Evolutionary conservation across 2,888 invertebrate species (phyloP), one percentile per base, ranked within the genome.

Genomic region (Odontocerum albicorne): DNA sequence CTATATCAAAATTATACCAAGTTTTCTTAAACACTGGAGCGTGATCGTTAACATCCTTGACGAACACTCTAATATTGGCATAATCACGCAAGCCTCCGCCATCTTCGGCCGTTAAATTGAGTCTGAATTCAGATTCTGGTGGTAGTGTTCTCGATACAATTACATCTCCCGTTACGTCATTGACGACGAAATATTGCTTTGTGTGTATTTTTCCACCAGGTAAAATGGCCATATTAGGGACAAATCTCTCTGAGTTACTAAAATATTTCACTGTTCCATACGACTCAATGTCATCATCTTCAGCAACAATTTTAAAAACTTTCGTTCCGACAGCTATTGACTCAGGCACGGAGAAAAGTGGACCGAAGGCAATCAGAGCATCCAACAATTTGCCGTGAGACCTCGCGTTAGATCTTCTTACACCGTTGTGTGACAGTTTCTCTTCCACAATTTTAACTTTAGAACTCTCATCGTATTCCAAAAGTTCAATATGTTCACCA

Each of bases 21-120:
- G 89, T 83, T 63, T 90, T 88, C 62, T 86, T 85, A 62, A 93
- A 93, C 60, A 86, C 83, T 0, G 93, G 93, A 3, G 87, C 83
- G 67, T 93, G 91, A 64, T 93, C 88, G 68, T 93, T 93, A 0
- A 92, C 83, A 65, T 91, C 91, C 64, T 83, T 82, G 0, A 92
- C 81, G 43, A 82, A 82, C n/a, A 93, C 78, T 62, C 86, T 79
- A 2, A 92, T 70, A 4, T 83, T 82, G 1, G 90, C 80, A 46
- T 80, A 78, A 62, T 91, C 90, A 62, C 80, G 82, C 2, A 92
- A 70, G 2, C 87, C 88, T 3, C 88, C 91, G 1, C 84, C 81
- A 68, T 94, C 94, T 12, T 80, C 75, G 1, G 90, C 92, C 0
- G 88, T 83, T 3, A 92, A 77, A 64, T 90, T 88, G 2, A 94